Evolutionary conservation across 2,888 invertebrate genomes (phyloP).

Genomic region (Galeruca laticollis): DNA sequence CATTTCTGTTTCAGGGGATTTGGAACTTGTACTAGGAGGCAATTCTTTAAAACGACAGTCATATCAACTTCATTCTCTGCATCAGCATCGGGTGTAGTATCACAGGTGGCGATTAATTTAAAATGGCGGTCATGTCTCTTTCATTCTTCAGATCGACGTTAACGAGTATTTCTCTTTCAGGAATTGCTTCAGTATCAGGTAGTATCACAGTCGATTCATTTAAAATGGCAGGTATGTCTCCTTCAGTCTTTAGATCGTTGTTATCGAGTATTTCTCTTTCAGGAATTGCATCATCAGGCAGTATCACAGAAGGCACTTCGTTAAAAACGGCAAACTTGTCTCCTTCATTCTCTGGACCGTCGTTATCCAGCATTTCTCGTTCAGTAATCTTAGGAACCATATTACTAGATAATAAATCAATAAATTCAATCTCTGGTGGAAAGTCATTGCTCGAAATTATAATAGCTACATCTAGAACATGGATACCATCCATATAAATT

Average conservation of each 20-base stretch:
- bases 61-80: neutral
- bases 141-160: too few species aligned
- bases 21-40: neutral
- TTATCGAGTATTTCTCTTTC: constrained; percentile 16
- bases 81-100: neutral
- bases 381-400: too few species aligned
- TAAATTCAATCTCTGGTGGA: constrained; percentile 13
- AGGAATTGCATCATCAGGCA: constrained; percentile 10
- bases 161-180: too few species aligned
- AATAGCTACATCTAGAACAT: neutral
- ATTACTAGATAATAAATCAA: constrained; percentile 1
- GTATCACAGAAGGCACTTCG: neutral
- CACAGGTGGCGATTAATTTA: constrained; percentile 8
- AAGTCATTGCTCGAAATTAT: constrained; percentile 2
- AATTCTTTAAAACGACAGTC: neutral
- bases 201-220: too few species aligned
- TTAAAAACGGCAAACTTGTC: too few species aligned
- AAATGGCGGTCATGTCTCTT: too few species aligned
- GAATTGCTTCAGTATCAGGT: too few species aligned
- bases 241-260: neutral
- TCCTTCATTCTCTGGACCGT: too few species aligned
- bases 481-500: too few species aligned
- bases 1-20: constrained; percentile 6
- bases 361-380: too few species aligned
- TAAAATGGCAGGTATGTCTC: constrained; percentile 7